These are phyloP conservation scores for Netelia fuscicornis DNA, from an alignment of 2,888 invertebrate species.

Conservation along the genomic window DNA sequence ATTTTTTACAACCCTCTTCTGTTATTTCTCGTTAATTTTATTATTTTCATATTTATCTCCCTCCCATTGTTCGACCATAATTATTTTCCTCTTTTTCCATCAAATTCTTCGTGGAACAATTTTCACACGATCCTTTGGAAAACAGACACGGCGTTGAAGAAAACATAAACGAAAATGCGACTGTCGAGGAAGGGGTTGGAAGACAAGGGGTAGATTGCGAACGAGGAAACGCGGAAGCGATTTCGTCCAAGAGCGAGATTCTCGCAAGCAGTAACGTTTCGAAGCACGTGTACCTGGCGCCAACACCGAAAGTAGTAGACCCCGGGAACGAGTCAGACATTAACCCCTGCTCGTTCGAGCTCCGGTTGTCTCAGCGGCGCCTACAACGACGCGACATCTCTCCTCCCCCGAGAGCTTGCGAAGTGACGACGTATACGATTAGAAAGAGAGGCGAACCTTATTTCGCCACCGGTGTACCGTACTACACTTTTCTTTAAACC, in stretches of 20 bases:
- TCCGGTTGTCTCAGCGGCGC: slow-evolving; percentile 8
- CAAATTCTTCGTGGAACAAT: too few species aligned
- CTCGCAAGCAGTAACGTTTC: not conserved
- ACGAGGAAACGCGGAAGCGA: too few species aligned
- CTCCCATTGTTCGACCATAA: too few species aligned
- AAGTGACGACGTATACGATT: slow-evolving; percentile 16
- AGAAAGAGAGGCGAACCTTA: not conserved
- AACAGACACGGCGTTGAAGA: too few species aligned
- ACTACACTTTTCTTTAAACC: slow-evolving; percentile 8
- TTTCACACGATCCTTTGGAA: too few species aligned
- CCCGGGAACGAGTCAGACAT: slow-evolving; percentile 46
- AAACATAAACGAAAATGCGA: too few species aligned
- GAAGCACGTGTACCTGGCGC: not conserved
- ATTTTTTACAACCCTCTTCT: too few species aligned
- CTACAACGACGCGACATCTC: slow-evolving; percentile 21
- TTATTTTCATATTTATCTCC: too few species aligned
- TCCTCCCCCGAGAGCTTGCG: not conserved
- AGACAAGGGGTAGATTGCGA: too few species aligned
- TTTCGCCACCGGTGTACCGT: not conserved
- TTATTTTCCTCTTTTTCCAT: too few species aligned
- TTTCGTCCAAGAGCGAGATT: not conserved
- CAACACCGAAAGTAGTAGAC: slow-evolving; percentile 24
- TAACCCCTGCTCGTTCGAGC: not conserved
- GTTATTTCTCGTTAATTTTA: too few species aligned
- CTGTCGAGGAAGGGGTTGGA: too few species aligned